Base-by-base conservation (phyloP, 2,888 invertebrate species). In the Esperia sulphurella region DNA sequence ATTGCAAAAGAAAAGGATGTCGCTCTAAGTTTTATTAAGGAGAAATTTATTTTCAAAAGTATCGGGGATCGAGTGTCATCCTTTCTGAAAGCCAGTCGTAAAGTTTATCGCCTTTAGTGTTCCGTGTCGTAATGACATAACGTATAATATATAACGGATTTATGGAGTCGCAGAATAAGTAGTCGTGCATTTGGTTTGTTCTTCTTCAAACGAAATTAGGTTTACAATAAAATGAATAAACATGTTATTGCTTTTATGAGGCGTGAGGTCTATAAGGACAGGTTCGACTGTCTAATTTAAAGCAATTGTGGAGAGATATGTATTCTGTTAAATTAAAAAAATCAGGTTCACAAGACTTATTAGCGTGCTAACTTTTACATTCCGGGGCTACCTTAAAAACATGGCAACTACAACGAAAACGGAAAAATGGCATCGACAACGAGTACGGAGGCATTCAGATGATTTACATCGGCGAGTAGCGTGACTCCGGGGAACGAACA, bases 41-140 rank as follows among this genome's bases (percentile, higher is more conserved):
- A 70, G 77, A 76, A 78, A 78, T 78, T 75, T 79, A 71, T 75
- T 80, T 82, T 80, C 71, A 78, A 83, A 82, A 83, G 83, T 71
- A 72, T 65, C 63, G 64, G 66, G 76, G 74, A 71, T 74, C 75
- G 75, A 68, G 72, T 78, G 78, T 79, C 79, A 78, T 79, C 79
- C 75, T 74, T 73, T 81, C 78, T 75, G 75, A 74, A 71, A 70
- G 72, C 68, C 72, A 65, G 72, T 82, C 84, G 79, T 83, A 83
- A 83, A 83, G 61, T 81, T 83, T 83, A 84, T 79, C 75, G 79
- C 71, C 76, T 78, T 79, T 72, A 76, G 75, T 72, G 81, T 73
- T 77, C 74, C 73, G 71, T 67, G 69, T 71, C 66, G 73, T 72
- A 76, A 76, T 74, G 75, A 76, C 66, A 68, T 65, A 68, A 71